Percentiles rank a stretch among this genome's conserved stretches.
These are phyloP conservation scores for Ochlodes sylvanus DNA, from an alignment of 2,888 invertebrate species.

Conservation along the genomic window DNA sequence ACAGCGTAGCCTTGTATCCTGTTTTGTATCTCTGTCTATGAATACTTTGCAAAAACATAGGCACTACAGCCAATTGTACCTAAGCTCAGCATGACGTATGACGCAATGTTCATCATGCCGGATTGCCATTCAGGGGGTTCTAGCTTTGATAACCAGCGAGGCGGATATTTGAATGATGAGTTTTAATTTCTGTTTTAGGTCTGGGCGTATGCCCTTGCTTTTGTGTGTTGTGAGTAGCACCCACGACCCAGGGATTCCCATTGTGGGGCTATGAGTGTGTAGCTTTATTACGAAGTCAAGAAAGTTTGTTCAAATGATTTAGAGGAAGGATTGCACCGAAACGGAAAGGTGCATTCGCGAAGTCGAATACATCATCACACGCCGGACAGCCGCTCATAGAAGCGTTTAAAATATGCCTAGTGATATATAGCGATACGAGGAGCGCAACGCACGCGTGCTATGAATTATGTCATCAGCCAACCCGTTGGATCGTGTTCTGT, in stretches of 20 bases:
- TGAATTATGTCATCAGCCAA: conserved; percentile 72
- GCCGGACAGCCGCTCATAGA: conserved; percentile 47
- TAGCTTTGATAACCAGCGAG: too few relatives aligned
- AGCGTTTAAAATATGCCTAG: conserved; percentile 53
- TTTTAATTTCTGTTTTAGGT: too few relatives aligned
- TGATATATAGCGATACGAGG: conserved; percentile 57
- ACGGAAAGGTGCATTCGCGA: conserved; percentile 38
- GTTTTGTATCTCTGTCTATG: conserved; percentile 1
- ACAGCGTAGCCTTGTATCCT: background rate
- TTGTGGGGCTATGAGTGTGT: too few relatives aligned
- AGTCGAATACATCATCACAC: conserved; percentile 37
- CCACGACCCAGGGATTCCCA: too few relatives aligned
- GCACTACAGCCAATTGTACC: background rate
- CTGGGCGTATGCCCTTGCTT: too few relatives aligned
- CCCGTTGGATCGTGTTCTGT: conserved; percentile 66
- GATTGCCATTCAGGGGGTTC: too few relatives aligned
- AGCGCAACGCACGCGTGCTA: conserved; percentile 61
- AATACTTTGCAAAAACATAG: background rate
- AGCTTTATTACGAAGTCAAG: background rate
- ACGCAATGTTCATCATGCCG: too few relatives aligned
- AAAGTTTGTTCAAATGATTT: conserved; percentile 1
- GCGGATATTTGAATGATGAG: too few relatives aligned
- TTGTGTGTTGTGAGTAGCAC: too few relatives aligned
- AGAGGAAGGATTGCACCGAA: conserved; percentile 17
- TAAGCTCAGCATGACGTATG: background rate